Evolutionary conservation across 1,140 invertebrate species (phyloP), one percentile per base, ranked within the genome.

Genomic region (Agraylea sexmaculata): DNA sequence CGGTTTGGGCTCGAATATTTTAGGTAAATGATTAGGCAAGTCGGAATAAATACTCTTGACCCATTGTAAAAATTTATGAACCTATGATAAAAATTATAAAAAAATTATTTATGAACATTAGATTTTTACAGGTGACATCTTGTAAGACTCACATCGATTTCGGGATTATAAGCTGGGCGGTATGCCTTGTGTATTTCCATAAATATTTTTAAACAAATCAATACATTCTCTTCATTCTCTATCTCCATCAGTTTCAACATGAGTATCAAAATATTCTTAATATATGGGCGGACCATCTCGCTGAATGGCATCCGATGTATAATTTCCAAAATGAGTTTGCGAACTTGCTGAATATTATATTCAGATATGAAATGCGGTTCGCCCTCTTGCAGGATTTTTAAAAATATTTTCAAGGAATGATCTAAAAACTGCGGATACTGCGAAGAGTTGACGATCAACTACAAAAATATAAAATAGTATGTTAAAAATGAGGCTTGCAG

Each of bases 161-260:
- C 91, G 13, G 78, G 70, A 60, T 81, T 86, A 57, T 87, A 93
- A 8, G 79, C 74, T 23, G 92, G 92, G 45, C 89, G 73, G 59
- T 85, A 95, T 49, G 91, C 86, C 64, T 96, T 97, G 56, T 96
- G 90, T 10, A 96, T 69, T 59, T 98, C 94, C 58, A 97, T 94
- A 50, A 97, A 93, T 40, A 97, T 92, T 51, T 92, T 77, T 28
- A 97, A 68, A 59, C 88, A 92, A 8, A 96, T 86, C 16, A 96
- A 61, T 11, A 95, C 91, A 73, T 97, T 97, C 59, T 96, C 91
- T 68, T 98, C 94, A 66, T 97, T 97, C 57, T 98, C 93, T 39
- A 78, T 83, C 73, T 87, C 80, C 53, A 91, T 69, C 16, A 96
- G 66, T 63, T 90, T 88, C 45, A 96, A 77, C 77, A 92, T 89